Evolutionary conservation across 2,113 vertebrate genomes (phyloP).

Genomic region (Misgurnus mizolepis): DNA sequence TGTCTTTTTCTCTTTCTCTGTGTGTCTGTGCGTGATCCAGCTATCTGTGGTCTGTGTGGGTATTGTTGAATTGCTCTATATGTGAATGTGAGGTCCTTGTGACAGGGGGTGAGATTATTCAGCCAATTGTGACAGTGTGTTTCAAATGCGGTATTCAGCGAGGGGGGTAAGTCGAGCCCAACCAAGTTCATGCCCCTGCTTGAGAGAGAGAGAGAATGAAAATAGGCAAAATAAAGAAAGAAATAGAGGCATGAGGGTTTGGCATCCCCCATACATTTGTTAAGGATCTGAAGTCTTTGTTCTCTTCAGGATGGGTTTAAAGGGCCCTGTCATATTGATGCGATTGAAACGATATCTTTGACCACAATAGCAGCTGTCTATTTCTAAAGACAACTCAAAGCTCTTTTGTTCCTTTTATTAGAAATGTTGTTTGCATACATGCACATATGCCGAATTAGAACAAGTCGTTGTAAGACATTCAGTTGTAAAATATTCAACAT

Average conservation of each 20-base stretch:
- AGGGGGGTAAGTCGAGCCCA: conserved; percentile 82
- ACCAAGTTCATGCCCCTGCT: conserved; percentile 84
- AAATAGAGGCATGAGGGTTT: conserved; percentile 75
- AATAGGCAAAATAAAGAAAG: conserved; percentile 45
- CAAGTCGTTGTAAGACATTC: conserved; percentile 74
- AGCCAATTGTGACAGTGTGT: conserved; percentile 90
- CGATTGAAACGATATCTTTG: conserved; percentile 77
- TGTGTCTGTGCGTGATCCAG: conserved; percentile 96
- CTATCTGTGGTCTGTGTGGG: conserved; percentile 94
- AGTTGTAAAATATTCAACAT: conserved; percentile 78
- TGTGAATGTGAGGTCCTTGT: conserved; percentile 85
- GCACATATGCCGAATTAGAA: conserved; percentile 73
- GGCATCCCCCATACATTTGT: conserved; percentile 89
- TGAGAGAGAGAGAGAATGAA: conserved; percentile 69
- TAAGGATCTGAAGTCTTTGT: conserved; percentile 79
- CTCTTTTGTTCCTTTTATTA: conserved; percentile 76
- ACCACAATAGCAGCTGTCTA: conserved; percentile 76
- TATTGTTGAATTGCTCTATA: conserved; percentile 83
- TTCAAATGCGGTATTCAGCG: conserved; percentile 86
- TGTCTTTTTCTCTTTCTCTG: conserved; percentile 79
- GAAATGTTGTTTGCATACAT: conserved; percentile 74
- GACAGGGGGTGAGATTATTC: conserved; percentile 88
- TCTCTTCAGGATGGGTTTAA: conserved; percentile 74
- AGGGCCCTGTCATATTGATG: conserved; percentile 79
- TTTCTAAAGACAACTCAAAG: conserved; percentile 77